A percentile compares a stretch with the other conserved stretches of the same genome.
These are phyloP conservation scores for Aporophyla lueneburgensis DNA, from an alignment of 2,888 invertebrate species.

Conservation along the genomic window DNA sequence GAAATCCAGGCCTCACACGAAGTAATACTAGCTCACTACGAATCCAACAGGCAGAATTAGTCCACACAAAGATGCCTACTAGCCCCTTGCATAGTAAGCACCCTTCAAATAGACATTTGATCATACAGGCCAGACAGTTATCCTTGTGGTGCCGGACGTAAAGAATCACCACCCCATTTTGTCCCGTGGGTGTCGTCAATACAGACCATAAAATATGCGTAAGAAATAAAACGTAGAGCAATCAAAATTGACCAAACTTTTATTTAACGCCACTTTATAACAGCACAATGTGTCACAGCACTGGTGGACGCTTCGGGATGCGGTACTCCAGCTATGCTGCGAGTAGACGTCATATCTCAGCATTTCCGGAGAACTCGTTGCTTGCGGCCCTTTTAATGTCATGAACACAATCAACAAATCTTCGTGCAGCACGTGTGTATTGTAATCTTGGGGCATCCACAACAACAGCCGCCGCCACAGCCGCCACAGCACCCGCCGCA, in stretches of 20 bases:
- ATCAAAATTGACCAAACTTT: conserved; percentile 27
- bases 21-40: too few relatives aligned
- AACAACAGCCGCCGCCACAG: conserved; percentile 34
- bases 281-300: conserved; percentile 51
- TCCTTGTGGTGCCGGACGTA: too few relatives aligned
- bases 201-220: background rate
- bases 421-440: conserved; percentile 53
- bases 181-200: background rate
- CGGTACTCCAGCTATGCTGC: conserved; percentile 39
- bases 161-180: too few relatives aligned
- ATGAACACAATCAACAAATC: conserved; percentile 46
- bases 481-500: conserved; percentile 14
- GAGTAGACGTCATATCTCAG: conserved; percentile 55
- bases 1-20: too few relatives aligned
- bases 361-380: conserved; percentile 22
- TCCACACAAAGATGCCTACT: too few relatives aligned
- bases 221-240: conserved; percentile 8
- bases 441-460: conserved; percentile 47
- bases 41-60: too few relatives aligned
- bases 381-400: conserved; percentile 7
- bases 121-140: too few relatives aligned
- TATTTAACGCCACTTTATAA: conserved; percentile 45
- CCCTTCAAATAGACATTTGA: too few relatives aligned
- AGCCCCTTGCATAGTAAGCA: too few relatives aligned
- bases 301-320: conserved; percentile 22